phyloP scores from a whole-genome alignment of 2,113 vertebrate species.

The Glaucidium brasilianum region DNA sequence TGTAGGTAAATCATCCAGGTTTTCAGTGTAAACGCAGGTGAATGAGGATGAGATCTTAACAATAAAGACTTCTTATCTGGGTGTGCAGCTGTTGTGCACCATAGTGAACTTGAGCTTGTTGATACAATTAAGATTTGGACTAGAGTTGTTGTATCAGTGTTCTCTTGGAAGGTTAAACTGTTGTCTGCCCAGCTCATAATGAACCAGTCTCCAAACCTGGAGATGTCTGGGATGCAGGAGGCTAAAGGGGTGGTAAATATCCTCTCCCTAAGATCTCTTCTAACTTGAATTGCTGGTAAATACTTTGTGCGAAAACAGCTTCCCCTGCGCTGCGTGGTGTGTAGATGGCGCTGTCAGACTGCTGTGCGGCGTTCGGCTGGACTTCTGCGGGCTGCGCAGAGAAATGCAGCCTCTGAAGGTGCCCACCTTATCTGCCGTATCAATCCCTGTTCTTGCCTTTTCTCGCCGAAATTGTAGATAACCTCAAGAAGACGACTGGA shows the following conservation, averaged over 20 bases:
- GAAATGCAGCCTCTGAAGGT: background rate
- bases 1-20: background rate
- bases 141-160: accelerated
- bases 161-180: background rate
- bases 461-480: background rate
- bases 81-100: background rate
- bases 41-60: background rate
- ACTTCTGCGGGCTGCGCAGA: background rate
- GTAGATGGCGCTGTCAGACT: constrained; percentile 55
- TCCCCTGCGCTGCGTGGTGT: background rate
- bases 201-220: background rate
- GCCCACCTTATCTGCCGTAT: background rate
- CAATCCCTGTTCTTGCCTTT: background rate
- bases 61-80: background rate
- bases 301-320: background rate
- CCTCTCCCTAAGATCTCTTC: background rate
- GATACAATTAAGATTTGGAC: background rate
- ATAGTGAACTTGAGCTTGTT: accelerated
- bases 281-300: background rate
- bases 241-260: accelerated
- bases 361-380: accelerated
- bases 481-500: background rate
- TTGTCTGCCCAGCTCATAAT: background rate
- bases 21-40: background rate
- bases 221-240: accelerated